phyloP scores from a whole-genome alignment of 2,888 invertebrate species.

The Hirudinaria manillensis region DNA sequence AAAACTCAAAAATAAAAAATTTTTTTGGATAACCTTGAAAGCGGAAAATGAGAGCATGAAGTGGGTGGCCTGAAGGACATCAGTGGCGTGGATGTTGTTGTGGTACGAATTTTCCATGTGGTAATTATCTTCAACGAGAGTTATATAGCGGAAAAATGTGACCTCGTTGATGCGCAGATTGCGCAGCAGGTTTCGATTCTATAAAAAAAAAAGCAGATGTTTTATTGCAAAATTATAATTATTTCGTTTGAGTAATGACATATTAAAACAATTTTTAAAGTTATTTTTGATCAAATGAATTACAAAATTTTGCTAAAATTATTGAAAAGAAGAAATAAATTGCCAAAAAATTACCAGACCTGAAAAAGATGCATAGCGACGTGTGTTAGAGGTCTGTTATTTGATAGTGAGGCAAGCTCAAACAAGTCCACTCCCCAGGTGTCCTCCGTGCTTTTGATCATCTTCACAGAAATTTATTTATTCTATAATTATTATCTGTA shows the following conservation, averaged over 20 bases:
- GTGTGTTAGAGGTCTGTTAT: slow-evolving; percentile 19
- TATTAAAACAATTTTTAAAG: too few relatives aligned
- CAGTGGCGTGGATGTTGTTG: slow-evolving; percentile 29
- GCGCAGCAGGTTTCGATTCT: slow-evolving; percentile 18
- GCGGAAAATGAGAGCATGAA: slow-evolving; percentile 23
- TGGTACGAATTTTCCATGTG: slow-evolving; percentile 23
- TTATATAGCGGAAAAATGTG: slow-evolving; percentile 15
- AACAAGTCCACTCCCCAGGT: slow-evolving; percentile 29
- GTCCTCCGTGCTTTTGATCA: slow-evolving; percentile 22
- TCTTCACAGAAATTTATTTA: neutral
- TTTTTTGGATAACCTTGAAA: slow-evolving; percentile 8
- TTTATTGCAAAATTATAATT: neutral
- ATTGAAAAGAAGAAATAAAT: neutral
- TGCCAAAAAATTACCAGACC: neutral
- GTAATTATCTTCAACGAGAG: slow-evolving; percentile 13
- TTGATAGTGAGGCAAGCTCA: slow-evolving; percentile 19
- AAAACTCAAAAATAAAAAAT: too few relatives aligned
- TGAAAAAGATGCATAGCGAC: slow-evolving; percentile 26
- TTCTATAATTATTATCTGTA: too few relatives aligned
- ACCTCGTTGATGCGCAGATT: slow-evolving; percentile 9
- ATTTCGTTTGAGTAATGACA: neutral
- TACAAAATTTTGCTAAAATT: neutral
- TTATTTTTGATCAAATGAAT: too few relatives aligned
- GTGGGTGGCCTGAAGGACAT: slow-evolving; percentile 25
- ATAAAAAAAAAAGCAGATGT: neutral